Percentiles rank a stretch among this genome's conserved stretches.
These are phyloP conservation scores for Crotalus horridus DNA, from an alignment of 2,113 vertebrate genomes.

Conservation along the genomic window DNA sequence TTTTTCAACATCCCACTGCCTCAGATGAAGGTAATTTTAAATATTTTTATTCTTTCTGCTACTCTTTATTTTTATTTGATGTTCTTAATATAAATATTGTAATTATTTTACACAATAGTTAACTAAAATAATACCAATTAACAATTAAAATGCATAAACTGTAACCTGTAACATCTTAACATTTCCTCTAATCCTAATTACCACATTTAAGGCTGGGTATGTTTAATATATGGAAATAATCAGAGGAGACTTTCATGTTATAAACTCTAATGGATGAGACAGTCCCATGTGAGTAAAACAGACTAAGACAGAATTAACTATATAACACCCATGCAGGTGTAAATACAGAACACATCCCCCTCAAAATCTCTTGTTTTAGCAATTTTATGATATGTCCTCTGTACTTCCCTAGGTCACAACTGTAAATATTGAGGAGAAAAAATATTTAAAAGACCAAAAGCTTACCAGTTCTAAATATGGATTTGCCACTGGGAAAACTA, in stretches of 20 bases:
- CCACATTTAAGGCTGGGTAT: not conserved
- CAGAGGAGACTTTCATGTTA: not conserved
- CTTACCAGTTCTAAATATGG: conserved; percentile 89
- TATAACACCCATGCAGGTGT: not conserved
- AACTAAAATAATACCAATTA: not conserved
- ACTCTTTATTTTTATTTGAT: not conserved
- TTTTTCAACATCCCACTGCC: not conserved
- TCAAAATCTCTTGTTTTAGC: not conserved
- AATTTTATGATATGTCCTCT: not conserved
- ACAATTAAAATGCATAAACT: not conserved
- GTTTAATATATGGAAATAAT: not conserved
- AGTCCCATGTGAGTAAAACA: not conserved
- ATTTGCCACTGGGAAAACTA: conserved; percentile 90
- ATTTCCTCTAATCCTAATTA: not conserved
- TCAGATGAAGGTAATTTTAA: not conserved
- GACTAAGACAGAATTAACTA: not conserved
- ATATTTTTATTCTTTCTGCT: not conserved
- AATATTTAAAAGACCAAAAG: conserved; percentile 8
- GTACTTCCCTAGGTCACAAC: not conserved
- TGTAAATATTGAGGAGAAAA: not conserved
- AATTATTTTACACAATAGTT: not conserved
- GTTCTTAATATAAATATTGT: not conserved
- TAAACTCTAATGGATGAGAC: not conserved
- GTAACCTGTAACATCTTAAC: not conserved
- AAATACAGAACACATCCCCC: not conserved